Base-by-base conservation (phyloP, 2,797 vertebrate genomes). In the Cossypha dichroa region DNA sequence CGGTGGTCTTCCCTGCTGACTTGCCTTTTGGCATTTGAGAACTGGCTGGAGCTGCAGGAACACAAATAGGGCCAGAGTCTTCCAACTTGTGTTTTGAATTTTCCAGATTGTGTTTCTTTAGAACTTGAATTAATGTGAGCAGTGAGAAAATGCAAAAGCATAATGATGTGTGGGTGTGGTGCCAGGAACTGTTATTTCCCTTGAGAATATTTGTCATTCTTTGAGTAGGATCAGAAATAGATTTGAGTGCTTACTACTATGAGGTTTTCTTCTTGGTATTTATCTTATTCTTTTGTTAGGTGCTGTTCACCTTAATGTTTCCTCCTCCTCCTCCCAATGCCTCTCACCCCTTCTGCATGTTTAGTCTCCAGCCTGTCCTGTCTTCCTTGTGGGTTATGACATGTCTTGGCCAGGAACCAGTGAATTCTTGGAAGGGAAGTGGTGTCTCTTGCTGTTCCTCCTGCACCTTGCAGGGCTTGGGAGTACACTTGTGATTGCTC, bases 111-210 rank as follows among this genome's bases (percentile, higher is more conserved):
- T 85, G 31, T 86, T 91, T 93, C 81, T 96, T 96, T 91, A 91
- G 93, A 94, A 78, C 49, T 49, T 29, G 48, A 72, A 81, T 90
- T 67, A 51, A 59, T 93, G 59, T 59, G 62, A 94, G 76, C 93
- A 93, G 76, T 51, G 91, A 93, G 91, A 94, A 96, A 91, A 86
- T 93, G 69, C 51, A 67, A 76, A 86, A 86, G 66, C 87, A 93
- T 94, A 94, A 95, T 81, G 85, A 75, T 80, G 93, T 88, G 96
- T 96, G 94, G 96, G 96, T 97, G 96, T 93, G 94, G 91, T 96
- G 87, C 73, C 91, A 96, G 95, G 96, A 96, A 88, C 94, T 96
- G 94, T 91, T 95, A 94, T 93, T 97, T 97, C 95, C 96, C 91
- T 73, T 93, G 91, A 92, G 96, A 96, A 91, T 95, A 93, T 94